Percentiles rank a stretch among this genome's conserved stretches.
phyloP scores from a whole-genome alignment of 2,113 vertebrate species.

The Chaetops frenatus region DNA sequence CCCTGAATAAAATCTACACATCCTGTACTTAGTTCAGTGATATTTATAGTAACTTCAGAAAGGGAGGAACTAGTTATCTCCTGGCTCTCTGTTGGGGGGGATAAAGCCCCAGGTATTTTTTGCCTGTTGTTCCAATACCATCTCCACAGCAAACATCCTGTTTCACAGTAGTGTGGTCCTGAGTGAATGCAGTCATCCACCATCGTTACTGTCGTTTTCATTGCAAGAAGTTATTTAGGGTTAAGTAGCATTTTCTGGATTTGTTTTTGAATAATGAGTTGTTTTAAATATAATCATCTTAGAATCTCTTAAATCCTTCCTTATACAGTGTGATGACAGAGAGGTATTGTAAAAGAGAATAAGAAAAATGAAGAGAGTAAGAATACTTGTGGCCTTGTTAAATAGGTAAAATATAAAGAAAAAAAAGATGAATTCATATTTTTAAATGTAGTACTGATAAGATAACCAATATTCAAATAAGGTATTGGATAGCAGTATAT shows the following conservation, averaged over 20 bases:
- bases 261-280: background rate
- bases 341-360: background rate
- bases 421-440: background rate
- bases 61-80: background rate
- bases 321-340: background rate
- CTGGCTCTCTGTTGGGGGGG: fast-evolving
- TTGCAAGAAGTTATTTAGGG: background rate
- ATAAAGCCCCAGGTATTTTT: background rate
- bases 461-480: background rate
- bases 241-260: background rate
- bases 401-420: background rate
- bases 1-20: background rate
- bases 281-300: background rate
- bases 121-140: background rate
- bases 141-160: background rate
- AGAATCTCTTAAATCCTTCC: background rate
- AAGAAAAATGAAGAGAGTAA: background rate
- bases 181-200: background rate
- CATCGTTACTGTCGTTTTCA: background rate
- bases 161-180: background rate
- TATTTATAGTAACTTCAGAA: background rate
- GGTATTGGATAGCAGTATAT: background rate
- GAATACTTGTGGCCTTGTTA: background rate
- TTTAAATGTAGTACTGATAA: background rate
- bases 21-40: background rate